Base-by-base conservation (phyloP, 1,140 invertebrate species). In the Anastatus disparis region DNA sequence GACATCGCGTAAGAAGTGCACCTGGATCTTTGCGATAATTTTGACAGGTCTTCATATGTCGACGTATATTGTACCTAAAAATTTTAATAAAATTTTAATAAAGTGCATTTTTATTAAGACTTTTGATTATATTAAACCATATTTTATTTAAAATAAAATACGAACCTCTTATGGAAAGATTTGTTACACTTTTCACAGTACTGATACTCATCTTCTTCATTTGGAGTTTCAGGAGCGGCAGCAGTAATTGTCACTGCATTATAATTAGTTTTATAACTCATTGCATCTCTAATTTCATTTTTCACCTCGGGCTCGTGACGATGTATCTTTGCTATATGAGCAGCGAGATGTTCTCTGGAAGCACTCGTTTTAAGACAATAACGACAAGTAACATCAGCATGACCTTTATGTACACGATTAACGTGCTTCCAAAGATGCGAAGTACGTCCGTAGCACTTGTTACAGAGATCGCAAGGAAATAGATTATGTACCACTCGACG, bases 361-460 rank as follows among this genome's bases (percentile, higher is more conserved):
- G 89, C 89, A 22, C 88, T 89, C 0, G 89, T 90, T 71, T 89
- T 89, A 44, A 86, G 77, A 70, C 89, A 90, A 17, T 88, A 84
- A 27, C 86, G 85, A 75, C 89, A 90, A 0, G 89, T 90, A 0
- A 90, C 86, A 53, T 88, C 88, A 15, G 86, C 85, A 73, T 90
- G 89, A 22, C 87, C 87, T 77, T 90, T 90, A 70, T 91, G 89
- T 24, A 89, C 84, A 35, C 89, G 80, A 74, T 89, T 90, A 0
- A 90, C 89, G 68, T 91, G 89, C 72, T 91, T 91, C 89, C 89
- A 90, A 8, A 91, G 74, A 73, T 90, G 89, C 3, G 89, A 89
- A 1, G 88, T 89, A 8, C 89, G 77, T 0, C 89, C 89, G 50
- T 90, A 90, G 66, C 86, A 89, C 72, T 90, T 90, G 68, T 87